Percentiles rank a stretch among this genome's conserved stretches.
Evolutionary conservation across 2,113 vertebrate genomes (phyloP).

Genomic region (Percina caprodes): DNA sequence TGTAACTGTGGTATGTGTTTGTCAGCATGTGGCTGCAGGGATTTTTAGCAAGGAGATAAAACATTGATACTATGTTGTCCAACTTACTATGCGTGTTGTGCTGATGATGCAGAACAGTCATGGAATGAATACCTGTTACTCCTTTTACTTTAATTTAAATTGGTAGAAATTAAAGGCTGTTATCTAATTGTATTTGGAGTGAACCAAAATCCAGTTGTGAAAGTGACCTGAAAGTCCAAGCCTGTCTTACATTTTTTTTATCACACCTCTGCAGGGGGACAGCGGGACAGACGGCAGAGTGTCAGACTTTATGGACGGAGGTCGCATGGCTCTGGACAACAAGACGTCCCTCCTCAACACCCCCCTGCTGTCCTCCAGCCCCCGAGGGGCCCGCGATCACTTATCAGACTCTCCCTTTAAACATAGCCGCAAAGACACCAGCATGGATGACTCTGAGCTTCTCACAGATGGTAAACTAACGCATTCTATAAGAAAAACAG

Average conservation of each 20-base stretch:
- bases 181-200: not conserved
- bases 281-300: slow-evolving; percentile 83
- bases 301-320: slow-evolving; percentile 84
- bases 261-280: slow-evolving; percentile 76
- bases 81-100: not conserved
- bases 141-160: not conserved
- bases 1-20: not conserved
- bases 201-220: not conserved
- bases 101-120: too few species aligned
- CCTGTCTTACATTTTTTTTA: not conserved
- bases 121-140: too few species aligned
- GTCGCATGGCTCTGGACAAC: slow-evolving; percentile 92
- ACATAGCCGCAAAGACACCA: slow-evolving; percentile 91
- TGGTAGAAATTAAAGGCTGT: not conserved
- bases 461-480: slow-evolving; percentile 68
- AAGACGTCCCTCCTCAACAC: slow-evolving; percentile 94
- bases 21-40: too few species aligned
- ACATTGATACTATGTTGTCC: not conserved
- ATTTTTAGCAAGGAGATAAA: not conserved
- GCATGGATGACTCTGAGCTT: slow-evolving; percentile 85
- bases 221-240: not conserved
- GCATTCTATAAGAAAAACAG: not conserved
- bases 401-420: slow-evolving; percentile 90
- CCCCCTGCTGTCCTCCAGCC: slow-evolving; percentile 89
- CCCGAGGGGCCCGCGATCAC: slow-evolving; percentile 89